Conservation (phyloP, 2,113 vertebrate genomes). For the Strigops habroptila region DNA sequence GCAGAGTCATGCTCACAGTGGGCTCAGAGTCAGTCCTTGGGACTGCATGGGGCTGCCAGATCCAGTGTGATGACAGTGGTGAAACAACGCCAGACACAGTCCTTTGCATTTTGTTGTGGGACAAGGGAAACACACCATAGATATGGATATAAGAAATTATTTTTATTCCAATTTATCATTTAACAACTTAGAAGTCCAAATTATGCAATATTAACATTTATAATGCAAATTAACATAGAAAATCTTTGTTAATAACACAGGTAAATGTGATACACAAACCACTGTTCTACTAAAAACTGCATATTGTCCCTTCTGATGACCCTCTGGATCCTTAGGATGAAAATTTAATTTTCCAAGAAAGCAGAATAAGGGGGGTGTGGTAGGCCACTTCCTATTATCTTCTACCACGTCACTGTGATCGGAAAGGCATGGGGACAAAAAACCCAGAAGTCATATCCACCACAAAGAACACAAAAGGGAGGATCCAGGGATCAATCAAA, state of each 20-base stretch:
- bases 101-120: not conserved
- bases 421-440: not conserved
- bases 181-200: not conserved
- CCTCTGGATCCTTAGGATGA: not conserved
- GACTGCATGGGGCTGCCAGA: not conserved
- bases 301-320: not conserved
- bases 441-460: not conserved
- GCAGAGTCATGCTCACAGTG: not conserved
- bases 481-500: not conserved
- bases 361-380: not conserved
- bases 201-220: not conserved
- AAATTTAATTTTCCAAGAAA: not conserved
- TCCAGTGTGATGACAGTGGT: not conserved
- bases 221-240: not conserved
- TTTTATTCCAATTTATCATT: not conserved
- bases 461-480: not conserved
- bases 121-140: not conserved
- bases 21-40: not conserved
- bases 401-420: not conserved
- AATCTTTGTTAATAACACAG: not conserved
- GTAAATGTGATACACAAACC: not conserved
- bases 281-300: not conserved
- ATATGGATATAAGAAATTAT: not conserved
- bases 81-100: not conserved
- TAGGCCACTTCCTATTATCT: not conserved